Conservation (phyloP, 2,888 invertebrate genomes). For the Sepioteuthis lessoniana region DNA sequence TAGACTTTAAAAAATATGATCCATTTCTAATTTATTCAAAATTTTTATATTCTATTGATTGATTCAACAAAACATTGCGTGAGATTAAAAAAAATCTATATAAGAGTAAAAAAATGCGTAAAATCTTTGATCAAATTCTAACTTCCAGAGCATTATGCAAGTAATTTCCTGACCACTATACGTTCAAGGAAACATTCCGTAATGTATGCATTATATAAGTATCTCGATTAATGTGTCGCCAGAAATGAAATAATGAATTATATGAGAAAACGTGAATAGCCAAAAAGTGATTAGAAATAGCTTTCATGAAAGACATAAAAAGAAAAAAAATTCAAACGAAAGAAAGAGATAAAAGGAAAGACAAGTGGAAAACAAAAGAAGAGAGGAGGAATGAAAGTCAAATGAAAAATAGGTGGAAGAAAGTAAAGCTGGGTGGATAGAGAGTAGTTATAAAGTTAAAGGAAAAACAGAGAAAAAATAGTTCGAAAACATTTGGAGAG, state of each 20-base stretch:
- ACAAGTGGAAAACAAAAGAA: no score
- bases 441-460: no score
- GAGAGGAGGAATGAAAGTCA: no score
- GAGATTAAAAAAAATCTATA: neutral
- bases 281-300: neutral
- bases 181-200: neutral
- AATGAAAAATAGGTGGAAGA: no score
- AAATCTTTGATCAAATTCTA: neutral
- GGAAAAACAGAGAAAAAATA: no score
- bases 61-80: neutral
- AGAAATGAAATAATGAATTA: constrained; percentile 7
- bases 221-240: neutral
- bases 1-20: neutral
- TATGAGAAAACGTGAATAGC: neutral
- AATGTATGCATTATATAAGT: constrained; percentile 4
- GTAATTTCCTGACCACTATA: constrained; percentile 33
- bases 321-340: neutral
- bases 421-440: no score
- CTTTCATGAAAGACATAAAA: neutral
- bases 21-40: neutral
- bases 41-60: neutral
- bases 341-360: no score
- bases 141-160: neutral
- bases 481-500: no score
- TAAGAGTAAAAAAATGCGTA: neutral